These are phyloP conservation scores for Carcinoscorpius rotundicauda DNA, from an alignment of 1,140 invertebrate genomes.

Conservation along the genomic window DNA sequence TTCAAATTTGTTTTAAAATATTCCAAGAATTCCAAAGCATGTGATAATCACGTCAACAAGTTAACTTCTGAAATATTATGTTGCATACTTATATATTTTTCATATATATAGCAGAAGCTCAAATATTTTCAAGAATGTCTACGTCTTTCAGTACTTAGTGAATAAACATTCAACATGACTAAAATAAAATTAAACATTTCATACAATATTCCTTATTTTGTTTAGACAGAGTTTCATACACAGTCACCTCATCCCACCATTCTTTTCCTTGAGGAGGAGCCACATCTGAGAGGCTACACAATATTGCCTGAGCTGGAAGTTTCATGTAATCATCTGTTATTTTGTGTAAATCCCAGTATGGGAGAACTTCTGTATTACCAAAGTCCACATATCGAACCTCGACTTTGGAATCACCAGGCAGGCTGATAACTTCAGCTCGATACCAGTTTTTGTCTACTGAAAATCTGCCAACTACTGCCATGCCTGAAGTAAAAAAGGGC, in stretches of 20 bases:
- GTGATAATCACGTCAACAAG: too few species aligned
- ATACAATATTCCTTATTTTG: too few species aligned
- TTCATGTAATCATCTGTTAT: constrained; percentile 22
- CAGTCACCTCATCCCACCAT: constrained; percentile 10
- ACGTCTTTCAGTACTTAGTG: too few species aligned
- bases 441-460: constrained; percentile 33
- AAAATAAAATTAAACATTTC: too few species aligned
- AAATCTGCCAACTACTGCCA: constrained; percentile 35
- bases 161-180: too few species aligned
- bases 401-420: constrained; percentile 30
- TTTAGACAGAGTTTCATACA: too few species aligned
- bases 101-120: too few species aligned
- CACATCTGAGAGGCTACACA: constrained; percentile 11
- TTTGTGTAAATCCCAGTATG: constrained; percentile 27
- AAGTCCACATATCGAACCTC: constrained; percentile 40
- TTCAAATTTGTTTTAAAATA: too few species aligned
- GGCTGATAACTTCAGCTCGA: constrained; percentile 31
- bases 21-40: too few species aligned
- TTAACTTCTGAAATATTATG: too few species aligned
- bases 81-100: too few species aligned
- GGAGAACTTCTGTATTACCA: constrained; percentile 31
- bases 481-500: constrained; percentile 31
- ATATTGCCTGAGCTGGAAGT: constrained; percentile 13
- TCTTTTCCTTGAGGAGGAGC: neutral
- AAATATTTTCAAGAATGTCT: too few species aligned